Evolutionary conservation across 2,888 invertebrate genomes (phyloP).

Genomic region (Rutpela maculata): DNA sequence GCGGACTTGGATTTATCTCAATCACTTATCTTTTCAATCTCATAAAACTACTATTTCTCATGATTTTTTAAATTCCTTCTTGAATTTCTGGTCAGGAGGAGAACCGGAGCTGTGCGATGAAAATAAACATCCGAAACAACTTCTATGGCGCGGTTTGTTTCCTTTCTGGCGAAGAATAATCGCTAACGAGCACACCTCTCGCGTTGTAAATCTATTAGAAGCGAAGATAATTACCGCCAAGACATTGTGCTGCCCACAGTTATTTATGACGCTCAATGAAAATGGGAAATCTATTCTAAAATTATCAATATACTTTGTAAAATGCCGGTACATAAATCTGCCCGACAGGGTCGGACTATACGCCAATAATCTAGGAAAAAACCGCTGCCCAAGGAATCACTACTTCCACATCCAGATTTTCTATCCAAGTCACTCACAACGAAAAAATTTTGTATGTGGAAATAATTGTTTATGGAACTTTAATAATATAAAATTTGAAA

Average conservation of each 20-base stretch:
- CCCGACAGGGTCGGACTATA: background rate
- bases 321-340: conserved; percentile 2
- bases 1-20: background rate
- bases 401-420: no score
- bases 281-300: conserved; percentile 30
- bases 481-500: no score
- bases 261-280: conserved; percentile 19
- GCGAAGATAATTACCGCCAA: conserved; percentile 25
- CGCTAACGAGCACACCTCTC: conserved; percentile 27
- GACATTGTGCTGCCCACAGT: conserved; percentile 30
- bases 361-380: no score
- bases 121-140: conserved; percentile 31
- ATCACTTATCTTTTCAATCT: background rate
- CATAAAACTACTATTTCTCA: background rate
- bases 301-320: conserved; percentile 25
- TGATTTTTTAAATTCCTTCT: background rate
- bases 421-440: no score
- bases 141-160: conserved; percentile 19
- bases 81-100: background rate
- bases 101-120: background rate
- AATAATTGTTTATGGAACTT: no score
- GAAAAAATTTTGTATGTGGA: no score
- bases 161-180: conserved; percentile 23
- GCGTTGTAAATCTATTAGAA: conserved; percentile 35
- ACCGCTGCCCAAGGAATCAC: no score